Percentiles rank a stretch among this genome's conserved stretches.
phyloP scores from a whole-genome alignment of 1,140 invertebrate species.

The Drosophila pandora region DNA sequence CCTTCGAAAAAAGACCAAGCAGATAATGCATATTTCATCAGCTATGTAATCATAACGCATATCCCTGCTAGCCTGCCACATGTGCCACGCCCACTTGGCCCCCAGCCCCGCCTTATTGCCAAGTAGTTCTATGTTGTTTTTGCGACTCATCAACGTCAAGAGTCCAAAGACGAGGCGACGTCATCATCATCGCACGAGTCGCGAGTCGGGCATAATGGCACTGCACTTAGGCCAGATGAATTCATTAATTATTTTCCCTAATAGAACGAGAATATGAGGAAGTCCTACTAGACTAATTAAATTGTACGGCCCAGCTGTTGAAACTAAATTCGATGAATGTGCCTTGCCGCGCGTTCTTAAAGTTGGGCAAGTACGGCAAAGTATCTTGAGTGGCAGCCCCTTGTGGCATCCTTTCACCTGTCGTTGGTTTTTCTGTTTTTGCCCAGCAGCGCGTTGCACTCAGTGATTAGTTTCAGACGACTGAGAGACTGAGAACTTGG shows the following conservation, averaged over 20 bases:
- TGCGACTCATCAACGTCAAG: constrained; percentile 44
- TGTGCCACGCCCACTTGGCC: constrained; percentile 20
- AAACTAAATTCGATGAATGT: constrained; percentile 53
- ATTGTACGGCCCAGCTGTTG: constrained; percentile 39
- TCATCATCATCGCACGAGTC: constrained; percentile 38
- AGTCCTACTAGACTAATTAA: constrained; percentile 65
- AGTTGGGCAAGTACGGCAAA: constrained; percentile 26
- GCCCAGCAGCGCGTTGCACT: constrained; percentile 34
- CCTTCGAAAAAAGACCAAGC: background rate
- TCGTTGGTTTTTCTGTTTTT: constrained; percentile 27
- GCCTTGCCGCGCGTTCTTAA: constrained; percentile 40
- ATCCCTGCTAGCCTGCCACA: constrained; percentile 15
- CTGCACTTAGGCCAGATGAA: constrained; percentile 74
- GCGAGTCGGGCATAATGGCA: constrained; percentile 57
- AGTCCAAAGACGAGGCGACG: constrained; percentile 31
- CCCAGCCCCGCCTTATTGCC: constrained; percentile 12
- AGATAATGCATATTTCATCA: constrained; percentile 47
- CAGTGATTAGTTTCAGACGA: constrained; percentile 39
- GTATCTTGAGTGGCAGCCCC: constrained; percentile 27
- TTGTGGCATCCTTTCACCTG: constrained; percentile 48
- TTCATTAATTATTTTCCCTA: constrained; percentile 75
- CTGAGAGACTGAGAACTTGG: constrained; percentile 5
- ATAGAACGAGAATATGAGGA: constrained; percentile 41
- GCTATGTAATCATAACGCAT: constrained; percentile 34
- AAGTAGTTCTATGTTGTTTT: constrained; percentile 48